A percentile compares a stretch with the other conserved stretches of the same genome.
phyloP scores from a whole-genome alignment of 2,113 vertebrate genomes.

The Coracopsis vasa region DNA sequence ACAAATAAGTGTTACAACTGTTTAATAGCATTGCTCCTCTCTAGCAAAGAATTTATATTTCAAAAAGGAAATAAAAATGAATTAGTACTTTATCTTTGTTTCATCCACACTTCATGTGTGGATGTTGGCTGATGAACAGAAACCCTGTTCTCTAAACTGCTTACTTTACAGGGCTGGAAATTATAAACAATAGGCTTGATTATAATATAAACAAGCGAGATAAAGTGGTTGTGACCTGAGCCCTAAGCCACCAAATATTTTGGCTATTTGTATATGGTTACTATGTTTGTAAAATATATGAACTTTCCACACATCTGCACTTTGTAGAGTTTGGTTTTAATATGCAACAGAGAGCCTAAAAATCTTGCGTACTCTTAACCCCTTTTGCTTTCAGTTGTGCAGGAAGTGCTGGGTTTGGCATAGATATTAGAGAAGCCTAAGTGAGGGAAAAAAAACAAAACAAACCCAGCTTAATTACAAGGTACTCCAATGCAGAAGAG shows the following conservation, averaged over 20 bases:
- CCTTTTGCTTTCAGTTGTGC: not conserved
- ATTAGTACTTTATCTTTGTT: not conserved
- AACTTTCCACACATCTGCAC: not conserved
- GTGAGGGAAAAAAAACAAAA: not conserved
- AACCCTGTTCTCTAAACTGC: not conserved
- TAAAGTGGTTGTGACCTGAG: not conserved
- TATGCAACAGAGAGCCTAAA: not conserved
- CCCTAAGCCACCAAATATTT: not conserved
- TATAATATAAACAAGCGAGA: not conserved
- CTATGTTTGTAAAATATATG: not conserved
- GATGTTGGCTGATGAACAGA: not conserved
- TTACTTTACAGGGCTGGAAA: not conserved
- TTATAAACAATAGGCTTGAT: not conserved
- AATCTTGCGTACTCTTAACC: not conserved
- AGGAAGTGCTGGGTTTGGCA: not conserved
- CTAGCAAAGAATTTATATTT: not conserved
- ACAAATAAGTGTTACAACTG: not conserved
- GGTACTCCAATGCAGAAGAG: not conserved
- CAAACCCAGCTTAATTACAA: not conserved
- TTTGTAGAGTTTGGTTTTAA: not conserved
- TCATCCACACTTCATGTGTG: not conserved
- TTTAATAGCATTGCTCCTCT: not conserved
- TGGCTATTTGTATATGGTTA: not conserved
- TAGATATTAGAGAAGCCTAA: not conserved
- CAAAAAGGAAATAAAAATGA: not conserved